Conservation (phyloP, 2,888 invertebrate genomes). For the Bombylius discolor region DNA sequence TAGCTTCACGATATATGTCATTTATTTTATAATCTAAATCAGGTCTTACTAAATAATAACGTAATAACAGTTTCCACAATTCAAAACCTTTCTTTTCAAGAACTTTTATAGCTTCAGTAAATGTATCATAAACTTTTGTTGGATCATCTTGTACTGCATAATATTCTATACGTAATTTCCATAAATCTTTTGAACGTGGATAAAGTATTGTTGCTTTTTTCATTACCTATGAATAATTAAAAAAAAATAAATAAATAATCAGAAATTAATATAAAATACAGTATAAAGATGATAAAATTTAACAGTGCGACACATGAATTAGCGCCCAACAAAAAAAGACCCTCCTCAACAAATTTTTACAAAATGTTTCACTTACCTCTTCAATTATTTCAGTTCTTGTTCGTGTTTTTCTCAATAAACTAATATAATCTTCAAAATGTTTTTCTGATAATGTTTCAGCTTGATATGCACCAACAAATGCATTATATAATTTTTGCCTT, state of each 20-base stretch:
- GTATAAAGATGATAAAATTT: neutral
- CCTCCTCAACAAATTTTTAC: no score
- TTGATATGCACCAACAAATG: slow-evolving; percentile 39
- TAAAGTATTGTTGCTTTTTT: slow-evolving; percentile 36
- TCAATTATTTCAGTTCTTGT: slow-evolving; percentile 8
- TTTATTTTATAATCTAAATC: slow-evolving; percentile 20
- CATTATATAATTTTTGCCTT: slow-evolving; percentile 38
- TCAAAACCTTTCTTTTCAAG: slow-evolving; percentile 18
- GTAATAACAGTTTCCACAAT: slow-evolving; percentile 25
- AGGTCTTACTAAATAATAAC: slow-evolving; percentile 25
- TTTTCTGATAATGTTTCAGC: slow-evolving; percentile 38
- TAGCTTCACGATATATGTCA: slow-evolving; percentile 24
- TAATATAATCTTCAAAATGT: slow-evolving; percentile 40
- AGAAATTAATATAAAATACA: neutral
- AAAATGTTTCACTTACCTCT: neutral
- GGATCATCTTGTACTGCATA: slow-evolving; percentile 36
- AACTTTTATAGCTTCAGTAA: slow-evolving; percentile 27
- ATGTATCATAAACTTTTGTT: slow-evolving; percentile 33
- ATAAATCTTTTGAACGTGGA: slow-evolving; percentile 38
- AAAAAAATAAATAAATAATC: neutral
- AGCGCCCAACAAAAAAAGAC: neutral
- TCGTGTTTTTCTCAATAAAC: slow-evolving; percentile 19
- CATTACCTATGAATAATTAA: slow-evolving; percentile 22
- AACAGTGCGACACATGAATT: neutral
- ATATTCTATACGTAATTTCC: slow-evolving; percentile 40